Percentiles rank a stretch among this genome's conserved stretches.
These are phyloP conservation scores for Drosophila bipectinata DNA, from an alignment of 1,140 invertebrate genomes.

Conservation along the genomic window DNA sequence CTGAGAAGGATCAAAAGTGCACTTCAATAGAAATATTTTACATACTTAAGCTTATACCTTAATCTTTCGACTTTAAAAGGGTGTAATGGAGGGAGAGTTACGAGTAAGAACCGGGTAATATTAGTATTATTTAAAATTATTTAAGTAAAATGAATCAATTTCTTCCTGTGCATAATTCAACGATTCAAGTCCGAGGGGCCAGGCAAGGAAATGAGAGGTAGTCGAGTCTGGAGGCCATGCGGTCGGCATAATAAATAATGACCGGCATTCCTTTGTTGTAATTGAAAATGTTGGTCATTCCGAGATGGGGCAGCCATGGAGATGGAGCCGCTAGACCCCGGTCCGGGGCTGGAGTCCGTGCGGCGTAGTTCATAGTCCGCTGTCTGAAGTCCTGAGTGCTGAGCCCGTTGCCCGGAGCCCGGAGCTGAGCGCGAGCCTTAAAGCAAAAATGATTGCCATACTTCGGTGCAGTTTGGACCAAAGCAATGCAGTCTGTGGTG, in stretches of 20 bases:
- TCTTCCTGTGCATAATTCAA: conserved; percentile 25
- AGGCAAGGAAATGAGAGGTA: conserved; percentile 33
- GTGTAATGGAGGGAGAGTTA: too few species aligned
- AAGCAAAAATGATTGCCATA: conserved; percentile 82
- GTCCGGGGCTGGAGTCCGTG: too few species aligned
- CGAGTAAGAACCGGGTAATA: too few species aligned
- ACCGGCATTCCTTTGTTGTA: conserved; percentile 82
- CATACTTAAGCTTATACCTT: neutral
- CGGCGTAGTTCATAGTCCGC: neutral
- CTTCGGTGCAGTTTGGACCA: conserved; percentile 72
- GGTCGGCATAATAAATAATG: conserved; percentile 83
- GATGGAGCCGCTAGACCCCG: conserved; percentile 7
- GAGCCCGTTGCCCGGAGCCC: conserved; percentile 22
- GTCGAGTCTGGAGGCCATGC: conserved; percentile 68
- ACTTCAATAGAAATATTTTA: neutral
- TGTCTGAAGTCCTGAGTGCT: conserved; percentile 22
- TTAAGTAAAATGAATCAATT: neutral
- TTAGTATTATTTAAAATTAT: too few species aligned
- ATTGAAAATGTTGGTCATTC: conserved; percentile 83
- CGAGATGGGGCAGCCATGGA: conserved; percentile 35
- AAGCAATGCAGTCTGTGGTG: conserved; percentile 50
- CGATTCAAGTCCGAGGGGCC: conserved; percentile 14
- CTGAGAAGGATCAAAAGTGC: conserved; percentile 13
- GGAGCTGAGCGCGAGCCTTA: conserved; percentile 61
- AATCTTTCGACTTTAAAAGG: neutral